Evolutionary conservation across 2,888 invertebrate genomes (phyloP).

Genomic region (Synergus umbraculus): DNA sequence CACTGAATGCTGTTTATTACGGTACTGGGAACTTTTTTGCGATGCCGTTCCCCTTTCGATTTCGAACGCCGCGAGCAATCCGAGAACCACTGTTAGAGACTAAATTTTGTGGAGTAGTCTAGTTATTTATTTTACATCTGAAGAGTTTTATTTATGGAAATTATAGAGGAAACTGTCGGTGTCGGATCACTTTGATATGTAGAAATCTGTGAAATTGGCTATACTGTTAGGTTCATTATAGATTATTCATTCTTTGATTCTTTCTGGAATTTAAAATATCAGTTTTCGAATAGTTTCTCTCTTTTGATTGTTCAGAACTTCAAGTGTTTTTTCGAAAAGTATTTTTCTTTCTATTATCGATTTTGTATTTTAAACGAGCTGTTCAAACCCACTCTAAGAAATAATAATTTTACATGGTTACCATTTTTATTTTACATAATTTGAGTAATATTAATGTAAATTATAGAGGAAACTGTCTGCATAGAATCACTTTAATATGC

Average conservation of each 20-base stretch:
- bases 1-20: slow-evolving; percentile 25
- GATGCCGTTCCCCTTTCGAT: slow-evolving; percentile 13
- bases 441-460: neutral
- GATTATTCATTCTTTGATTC: neutral
- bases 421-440: neutral
- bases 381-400: neutral
- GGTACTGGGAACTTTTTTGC: slow-evolving; percentile 19
- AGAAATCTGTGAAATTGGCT: neutral
- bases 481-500: neutral
- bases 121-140: slow-evolving; percentile 7
- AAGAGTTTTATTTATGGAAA: slow-evolving; percentile 26
- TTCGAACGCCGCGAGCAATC: slow-evolving; percentile 7
- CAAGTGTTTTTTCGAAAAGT: too few species aligned
- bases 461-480: neutral
- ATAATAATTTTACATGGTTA: neutral
- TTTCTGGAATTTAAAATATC: neutral
- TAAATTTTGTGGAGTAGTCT: slow-evolving; percentile 8
- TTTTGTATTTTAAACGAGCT: neutral
- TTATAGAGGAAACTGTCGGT: slow-evolving; percentile 5
- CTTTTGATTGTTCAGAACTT: too few species aligned
- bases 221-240: neutral
- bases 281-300: neutral
- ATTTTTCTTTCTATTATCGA: neutral
- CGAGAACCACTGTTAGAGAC: neutral
- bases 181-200: slow-evolving; percentile 14